Conservation (phyloP, 2,113 vertebrate genomes). For the Spheniscus mendiculus region DNA sequence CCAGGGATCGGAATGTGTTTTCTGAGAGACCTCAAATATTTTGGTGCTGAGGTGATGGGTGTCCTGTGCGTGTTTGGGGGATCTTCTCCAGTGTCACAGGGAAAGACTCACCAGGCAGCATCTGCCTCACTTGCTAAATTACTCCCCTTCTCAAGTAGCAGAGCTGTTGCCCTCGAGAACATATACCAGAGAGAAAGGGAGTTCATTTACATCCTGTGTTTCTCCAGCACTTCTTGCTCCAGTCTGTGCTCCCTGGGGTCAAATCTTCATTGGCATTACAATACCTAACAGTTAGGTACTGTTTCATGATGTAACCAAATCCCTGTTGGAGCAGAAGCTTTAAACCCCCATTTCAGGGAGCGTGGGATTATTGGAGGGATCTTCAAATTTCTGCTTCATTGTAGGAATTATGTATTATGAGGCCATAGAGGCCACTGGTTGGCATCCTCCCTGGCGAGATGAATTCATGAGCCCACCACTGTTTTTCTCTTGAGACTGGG, state of each 20-base stretch:
- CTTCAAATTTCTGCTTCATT: neutral
- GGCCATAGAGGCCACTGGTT: neutral
- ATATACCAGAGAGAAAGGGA: neutral
- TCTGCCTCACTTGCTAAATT: neutral
- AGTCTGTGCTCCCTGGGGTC: neutral
- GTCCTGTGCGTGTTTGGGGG: neutral
- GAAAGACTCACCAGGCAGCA: neutral
- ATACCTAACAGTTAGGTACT: neutral
- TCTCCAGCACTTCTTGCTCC: neutral
- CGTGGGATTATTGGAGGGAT: neutral
- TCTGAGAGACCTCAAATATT: neutral
- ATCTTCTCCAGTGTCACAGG: neutral
- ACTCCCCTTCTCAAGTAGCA: neutral
- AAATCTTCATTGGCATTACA: neutral
- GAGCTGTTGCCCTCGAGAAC: neutral
- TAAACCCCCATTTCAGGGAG: neutral
- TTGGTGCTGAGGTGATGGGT: neutral
- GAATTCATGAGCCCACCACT: neutral
- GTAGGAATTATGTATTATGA: neutral
- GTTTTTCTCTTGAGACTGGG: neutral
- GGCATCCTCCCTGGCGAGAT: neutral
- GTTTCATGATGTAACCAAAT: neutral
- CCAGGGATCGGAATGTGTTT: neutral
- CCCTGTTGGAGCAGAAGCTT: neutral
- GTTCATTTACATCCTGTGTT: neutral